Base-by-base conservation (phyloP, 2,113 vertebrate species). In the Pangasianodon hypophthalmus region DNA sequence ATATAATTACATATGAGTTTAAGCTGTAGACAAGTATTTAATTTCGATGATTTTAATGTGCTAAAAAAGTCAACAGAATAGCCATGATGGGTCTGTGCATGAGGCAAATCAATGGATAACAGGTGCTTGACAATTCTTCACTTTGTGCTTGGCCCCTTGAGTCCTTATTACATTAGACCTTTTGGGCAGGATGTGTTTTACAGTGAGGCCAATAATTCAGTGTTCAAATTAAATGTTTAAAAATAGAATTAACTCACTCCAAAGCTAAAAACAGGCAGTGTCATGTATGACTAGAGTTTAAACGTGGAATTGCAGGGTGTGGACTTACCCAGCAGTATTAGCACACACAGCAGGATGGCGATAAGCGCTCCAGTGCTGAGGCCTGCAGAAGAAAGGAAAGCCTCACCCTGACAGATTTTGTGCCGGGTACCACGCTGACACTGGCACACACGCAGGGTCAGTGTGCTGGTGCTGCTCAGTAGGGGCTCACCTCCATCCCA, bases 351-450 rank as follows among this genome's bases (percentile, higher is more conserved):
- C 13, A 98, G 95, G 88, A 98, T 98, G 41, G 97, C 97, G 0
- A 97, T 97, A 90, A 98, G 93, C 62, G 97, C 97, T 87, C 97
- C 97, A 8, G 97, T 97, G 92, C 97, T 98, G 90, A 98, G 92
- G 4, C 97, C 97, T 13, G 97, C 96, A 0, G 97, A 96, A 79
- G 96, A 97, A 85, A 97, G 96, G 92, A 97, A 97, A 4, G 97
- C 97, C 94, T 97, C 96, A 0, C 96, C 93, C 3, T 96, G 96
- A 94, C 97, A 98, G 1, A 96, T 96, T 89, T 96, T 94, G 80
- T 97, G 95, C 29, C 96, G 96, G 29, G 96, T 96, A 24, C 91
- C 85, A 84, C 95, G 96, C 92, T 97, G 97, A 64, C 97, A 98
- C 0, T 96, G 96, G 90, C 97, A 98, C 67, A 98, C 97, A 24